A percentile compares a stretch with the other conserved stretches of the same genome.
Evolutionary conservation across 2,113 vertebrate genomes (phyloP).

Genomic region (Hylia prasina): DNA sequence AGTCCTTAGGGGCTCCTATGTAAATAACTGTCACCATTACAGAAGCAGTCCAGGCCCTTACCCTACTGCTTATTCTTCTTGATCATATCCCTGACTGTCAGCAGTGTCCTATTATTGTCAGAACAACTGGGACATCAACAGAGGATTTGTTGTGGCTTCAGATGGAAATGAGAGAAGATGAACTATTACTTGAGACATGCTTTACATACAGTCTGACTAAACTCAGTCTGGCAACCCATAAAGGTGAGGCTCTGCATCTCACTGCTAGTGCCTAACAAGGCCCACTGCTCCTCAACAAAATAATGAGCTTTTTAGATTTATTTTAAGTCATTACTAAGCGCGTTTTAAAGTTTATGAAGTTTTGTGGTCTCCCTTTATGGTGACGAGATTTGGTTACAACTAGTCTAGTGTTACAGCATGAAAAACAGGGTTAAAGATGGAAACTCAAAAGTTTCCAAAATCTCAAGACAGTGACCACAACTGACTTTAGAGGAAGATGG

Average conservation of each 20-base stretch:
- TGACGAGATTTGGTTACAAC: background rate
- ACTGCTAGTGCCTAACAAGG: background rate
- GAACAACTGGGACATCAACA: background rate
- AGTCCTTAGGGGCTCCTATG: background rate
- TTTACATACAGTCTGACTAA: background rate
- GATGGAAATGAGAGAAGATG: background rate
- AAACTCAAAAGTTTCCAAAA: background rate
- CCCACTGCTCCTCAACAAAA: background rate
- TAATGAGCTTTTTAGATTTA: background rate
- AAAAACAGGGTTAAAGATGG: background rate
- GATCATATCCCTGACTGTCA: background rate
- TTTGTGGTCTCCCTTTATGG: background rate
- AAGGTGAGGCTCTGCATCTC: background rate
- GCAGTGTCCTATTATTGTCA: background rate
- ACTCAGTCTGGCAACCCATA: background rate
- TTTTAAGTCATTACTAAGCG: background rate
- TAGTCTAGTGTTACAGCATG: fast-evolving
- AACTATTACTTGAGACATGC: background rate
- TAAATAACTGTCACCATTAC: background rate
- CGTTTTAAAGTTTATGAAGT: background rate
- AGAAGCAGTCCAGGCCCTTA: background rate
- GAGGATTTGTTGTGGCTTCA: background rate
- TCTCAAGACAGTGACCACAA: background rate
- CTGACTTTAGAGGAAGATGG: background rate
- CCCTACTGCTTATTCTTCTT: background rate